Evolutionary conservation across 2,113 vertebrate genomes (phyloP).

Genomic region (Tretioscincus oriximinensis): DNA sequence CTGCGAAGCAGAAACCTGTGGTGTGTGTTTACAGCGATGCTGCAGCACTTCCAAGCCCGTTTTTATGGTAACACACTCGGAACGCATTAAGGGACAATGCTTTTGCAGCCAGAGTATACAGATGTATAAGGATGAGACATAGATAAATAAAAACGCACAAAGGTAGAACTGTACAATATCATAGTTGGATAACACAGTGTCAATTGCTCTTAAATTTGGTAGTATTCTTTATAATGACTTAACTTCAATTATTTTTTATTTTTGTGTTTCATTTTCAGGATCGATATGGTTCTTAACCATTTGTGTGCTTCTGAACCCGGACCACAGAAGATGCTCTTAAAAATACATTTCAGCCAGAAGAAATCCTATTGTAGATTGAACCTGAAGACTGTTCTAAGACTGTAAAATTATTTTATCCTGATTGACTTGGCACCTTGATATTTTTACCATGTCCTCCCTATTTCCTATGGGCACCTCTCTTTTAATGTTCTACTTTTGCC

Average conservation of each 20-base stretch:
- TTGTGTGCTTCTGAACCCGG: neutral
- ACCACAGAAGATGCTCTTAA: conserved; percentile 20
- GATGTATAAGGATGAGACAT: too few species aligned
- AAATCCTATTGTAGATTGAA: conserved; percentile 21
- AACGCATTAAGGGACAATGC: too few species aligned
- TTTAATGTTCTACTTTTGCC: conserved; percentile 3
- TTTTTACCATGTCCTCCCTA: conserved; percentile 12
- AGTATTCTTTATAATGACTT: neutral
- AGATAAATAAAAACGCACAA: too few species aligned
- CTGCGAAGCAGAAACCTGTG: too few species aligned
- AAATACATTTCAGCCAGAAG: neutral
- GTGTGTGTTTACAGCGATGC: too few species aligned
- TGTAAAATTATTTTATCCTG: conserved; percentile 26
- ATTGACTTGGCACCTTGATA: conserved; percentile 4
- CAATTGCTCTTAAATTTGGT: neutral
- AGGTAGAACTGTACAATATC: too few species aligned
- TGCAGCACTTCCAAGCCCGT: too few species aligned
- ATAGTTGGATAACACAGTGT: too few species aligned
- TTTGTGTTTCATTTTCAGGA: conserved; percentile 61
- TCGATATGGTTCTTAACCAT: conserved; percentile 72
- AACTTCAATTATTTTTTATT: neutral
- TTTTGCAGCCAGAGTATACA: too few species aligned
- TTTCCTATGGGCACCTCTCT: conserved; percentile 12
- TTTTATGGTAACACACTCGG: too few species aligned
- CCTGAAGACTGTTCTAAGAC: conserved; percentile 52